phyloP scores from a whole-genome alignment of 2,888 invertebrate genomes.

The Seira ritae region DNA sequence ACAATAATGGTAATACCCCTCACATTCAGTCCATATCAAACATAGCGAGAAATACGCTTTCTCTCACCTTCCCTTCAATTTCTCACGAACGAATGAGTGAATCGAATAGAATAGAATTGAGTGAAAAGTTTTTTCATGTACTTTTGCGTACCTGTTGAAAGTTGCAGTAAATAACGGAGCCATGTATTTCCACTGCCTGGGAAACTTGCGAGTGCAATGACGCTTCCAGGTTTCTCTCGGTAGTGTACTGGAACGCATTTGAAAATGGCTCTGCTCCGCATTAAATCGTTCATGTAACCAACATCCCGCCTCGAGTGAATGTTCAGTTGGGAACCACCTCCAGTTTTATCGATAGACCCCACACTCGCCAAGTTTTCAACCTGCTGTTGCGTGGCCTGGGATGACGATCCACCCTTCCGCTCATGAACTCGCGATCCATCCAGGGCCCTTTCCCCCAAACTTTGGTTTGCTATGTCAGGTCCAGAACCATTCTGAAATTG shows the following conservation, averaged over 20 bases:
- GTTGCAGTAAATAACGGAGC: constrained; percentile 86
- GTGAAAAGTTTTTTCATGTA: background rate
- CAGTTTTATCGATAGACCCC: constrained; percentile 58
- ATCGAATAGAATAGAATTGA: background rate
- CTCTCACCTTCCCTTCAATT: constrained; percentile 2
- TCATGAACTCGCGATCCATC: constrained; percentile 19
- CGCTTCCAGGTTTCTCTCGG: constrained; percentile 76
- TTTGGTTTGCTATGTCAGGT: constrained; percentile 41
- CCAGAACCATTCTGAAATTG: constrained; percentile 54
- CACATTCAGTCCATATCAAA: background rate
- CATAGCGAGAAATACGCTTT: background rate
- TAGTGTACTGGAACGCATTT: constrained; percentile 71
- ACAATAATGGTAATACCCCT: constrained; percentile 6
- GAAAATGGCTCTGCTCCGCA: constrained; percentile 70
- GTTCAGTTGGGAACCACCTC: constrained; percentile 45
- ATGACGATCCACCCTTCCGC: constrained; percentile 9
- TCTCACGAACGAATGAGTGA: background rate
- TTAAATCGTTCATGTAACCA: constrained; percentile 66
- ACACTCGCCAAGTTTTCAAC: constrained; percentile 35
- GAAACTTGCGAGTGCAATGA: constrained; percentile 84
- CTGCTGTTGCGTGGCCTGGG: constrained; percentile 15
- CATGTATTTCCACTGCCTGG: constrained; percentile 92
- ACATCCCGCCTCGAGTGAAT: constrained; percentile 65
- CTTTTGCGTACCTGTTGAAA: constrained; percentile 81
- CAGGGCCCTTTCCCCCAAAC: constrained; percentile 40